Conservation (phyloP, 2,888 invertebrate species). For the Andrena haemorrhoa region DNA sequence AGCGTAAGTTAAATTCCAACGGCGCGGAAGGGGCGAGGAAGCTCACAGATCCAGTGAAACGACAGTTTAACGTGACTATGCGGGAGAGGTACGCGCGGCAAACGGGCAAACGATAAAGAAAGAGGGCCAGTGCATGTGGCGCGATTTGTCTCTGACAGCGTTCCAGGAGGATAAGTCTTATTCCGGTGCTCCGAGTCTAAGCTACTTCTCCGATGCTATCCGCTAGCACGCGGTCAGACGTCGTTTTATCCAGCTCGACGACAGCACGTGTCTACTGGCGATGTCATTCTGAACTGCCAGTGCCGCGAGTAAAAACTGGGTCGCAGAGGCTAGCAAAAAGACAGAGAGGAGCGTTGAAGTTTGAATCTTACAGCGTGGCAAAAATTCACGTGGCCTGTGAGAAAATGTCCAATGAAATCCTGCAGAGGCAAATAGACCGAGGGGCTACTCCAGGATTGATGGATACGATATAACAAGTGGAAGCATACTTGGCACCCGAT, state of each 20-base stretch:
- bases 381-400: conserved; percentile 6
- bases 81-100: conserved; percentile 11
- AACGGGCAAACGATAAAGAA: conserved; percentile 35
- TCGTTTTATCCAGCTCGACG: conserved; percentile 57
- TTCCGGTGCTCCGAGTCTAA: conserved; percentile 62
- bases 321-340: conserved; percentile 17
- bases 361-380: conserved; percentile 30
- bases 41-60: conserved; percentile 35
- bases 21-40: background rate
- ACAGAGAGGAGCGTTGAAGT: background rate
- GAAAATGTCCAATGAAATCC: conserved; percentile 36
- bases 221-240: conserved; percentile 32
- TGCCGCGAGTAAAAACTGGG: conserved; percentile 36
- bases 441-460: background rate
- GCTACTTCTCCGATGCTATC: conserved; percentile 52
- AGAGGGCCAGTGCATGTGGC: conserved; percentile 45
- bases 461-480: background rate
- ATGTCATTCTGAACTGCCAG: conserved; percentile 33
- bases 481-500: background rate
- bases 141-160: conserved; percentile 70
- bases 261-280: conserved; percentile 31
- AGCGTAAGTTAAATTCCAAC: background rate
- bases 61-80: conserved; percentile 52
- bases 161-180: conserved; percentile 63
- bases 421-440: background rate